Conservation (phyloP, 2,888 invertebrate species). For the Creontiades dilutus region DNA sequence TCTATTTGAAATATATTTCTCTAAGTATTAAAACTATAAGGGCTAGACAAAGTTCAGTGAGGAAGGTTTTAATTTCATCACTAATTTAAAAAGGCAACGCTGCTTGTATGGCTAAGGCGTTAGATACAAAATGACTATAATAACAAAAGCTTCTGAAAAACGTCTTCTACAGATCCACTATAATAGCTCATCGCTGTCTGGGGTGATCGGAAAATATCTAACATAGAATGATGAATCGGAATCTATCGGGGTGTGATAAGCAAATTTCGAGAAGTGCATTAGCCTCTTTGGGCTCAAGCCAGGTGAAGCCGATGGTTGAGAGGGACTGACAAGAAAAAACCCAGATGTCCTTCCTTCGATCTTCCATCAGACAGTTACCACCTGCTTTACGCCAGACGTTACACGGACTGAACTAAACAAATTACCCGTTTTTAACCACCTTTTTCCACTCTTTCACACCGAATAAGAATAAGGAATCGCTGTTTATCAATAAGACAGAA, state of each 20-base stretch:
- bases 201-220: too few relatives aligned
- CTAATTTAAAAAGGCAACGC: too few relatives aligned
- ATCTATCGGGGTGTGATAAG: conserved; percentile 4
- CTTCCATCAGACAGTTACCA: conserved; percentile 48
- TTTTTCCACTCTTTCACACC: neutral
- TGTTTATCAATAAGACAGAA: too few relatives aligned
- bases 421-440: conserved; percentile 45
- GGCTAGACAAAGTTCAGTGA: too few relatives aligned
- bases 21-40: too few relatives aligned
- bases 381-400: conserved; percentile 60
- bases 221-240: neutral
- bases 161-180: too few relatives aligned
- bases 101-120: too few relatives aligned
- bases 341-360: conserved; percentile 42
- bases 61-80: too few relatives aligned
- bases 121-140: too few relatives aligned
- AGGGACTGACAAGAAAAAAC: conserved; percentile 3
- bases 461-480: neutral
- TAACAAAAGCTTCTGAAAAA: too few relatives aligned
- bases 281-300: neutral
- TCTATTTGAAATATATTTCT: too few relatives aligned
- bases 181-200: too few relatives aligned
- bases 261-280: conserved; percentile 17
- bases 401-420: conserved; percentile 58
- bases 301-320: conserved; percentile 23